Evolutionary conservation across 2,797 vertebrate genomes (phyloP), one percentile per base, ranked within the genome.

Genomic region (Hyperoplus lanceolatus): DNA sequence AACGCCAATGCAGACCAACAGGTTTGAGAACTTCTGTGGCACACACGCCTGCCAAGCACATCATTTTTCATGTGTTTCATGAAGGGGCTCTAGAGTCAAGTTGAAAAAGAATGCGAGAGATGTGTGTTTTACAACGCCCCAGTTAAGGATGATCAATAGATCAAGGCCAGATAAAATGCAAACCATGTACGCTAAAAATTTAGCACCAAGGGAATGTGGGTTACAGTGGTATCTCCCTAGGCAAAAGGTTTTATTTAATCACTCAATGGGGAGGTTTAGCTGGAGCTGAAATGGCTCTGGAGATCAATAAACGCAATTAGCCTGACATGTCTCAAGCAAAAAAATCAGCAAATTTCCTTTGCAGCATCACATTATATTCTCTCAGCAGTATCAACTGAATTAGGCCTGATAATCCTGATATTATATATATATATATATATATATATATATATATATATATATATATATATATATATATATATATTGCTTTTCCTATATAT

Each of bases 231-330:
- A 42, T 16, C 50, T n/a, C 36, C 12, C 1, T 5, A 3, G 6
- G 38, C 53, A 13, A 73, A 39, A 13, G n/a, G 18, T 18, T n/a
- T 55, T 53, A 15, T 57, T 67, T 14, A 8, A 54, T 73, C 50
- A 65, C 9, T 12, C 6, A 36, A 16, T 2, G 48, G 13, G 50
- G 38, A 13, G 8, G 39, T 51, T 51, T 21, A 39, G 39, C 57
- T 50, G 8, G 38, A 53, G 38, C 12, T 55, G 50, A 2, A 14
- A 46, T 16, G 54, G 6, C 38, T 3, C 2, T 29, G 29, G 29
- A 48, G 36, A 48, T 41, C 12, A 36, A 42, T 21, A 8, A 13
- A 14, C 39, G 8, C 16, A 62, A 21, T 62, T 38, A 63, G 8
- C 36, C 8, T 18, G 1, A 48, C 49, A 55, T 8, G 43, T 54